phyloP scores from a whole-genome alignment of 2,888 invertebrate species.

The Trisateles emortualis region DNA sequence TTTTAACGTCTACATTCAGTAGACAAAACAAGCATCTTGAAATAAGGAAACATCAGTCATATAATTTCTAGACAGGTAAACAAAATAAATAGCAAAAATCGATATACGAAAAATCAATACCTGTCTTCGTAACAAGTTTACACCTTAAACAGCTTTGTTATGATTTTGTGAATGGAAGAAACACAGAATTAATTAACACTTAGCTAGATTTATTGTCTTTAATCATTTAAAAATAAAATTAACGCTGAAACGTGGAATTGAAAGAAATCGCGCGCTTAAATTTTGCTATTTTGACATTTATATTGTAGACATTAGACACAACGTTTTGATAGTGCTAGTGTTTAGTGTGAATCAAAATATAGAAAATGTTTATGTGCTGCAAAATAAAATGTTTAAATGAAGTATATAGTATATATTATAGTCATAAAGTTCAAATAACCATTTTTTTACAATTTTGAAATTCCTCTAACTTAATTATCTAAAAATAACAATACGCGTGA shows the following conservation, averaged over 20 bases:
- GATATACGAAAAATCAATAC: conserved; percentile 44
- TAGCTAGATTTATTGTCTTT: background rate
- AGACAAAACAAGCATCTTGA: background rate
- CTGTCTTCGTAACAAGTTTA: conserved; percentile 12
- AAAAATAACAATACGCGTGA: too few species aligned
- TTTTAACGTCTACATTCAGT: too few species aligned
- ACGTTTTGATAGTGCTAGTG: background rate
- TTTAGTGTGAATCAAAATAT: too few species aligned
- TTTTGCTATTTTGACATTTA: conserved; percentile 39
- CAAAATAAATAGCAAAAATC: conserved; percentile 22
- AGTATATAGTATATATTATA: too few species aligned
- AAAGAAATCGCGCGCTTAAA: conserved; percentile 37
- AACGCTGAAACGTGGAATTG: conserved; percentile 4
- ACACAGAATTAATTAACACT: background rate
- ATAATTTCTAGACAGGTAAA: background rate
- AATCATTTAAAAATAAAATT: background rate
- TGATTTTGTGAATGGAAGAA: background rate
- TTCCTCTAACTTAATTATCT: too few species aligned
- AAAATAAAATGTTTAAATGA: too few species aligned
- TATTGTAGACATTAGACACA: background rate
- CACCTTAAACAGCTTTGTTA: background rate
- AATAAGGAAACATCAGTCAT: background rate
- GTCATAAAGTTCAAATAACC: too few species aligned
- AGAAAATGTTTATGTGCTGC: too few species aligned
- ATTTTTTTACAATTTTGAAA: too few species aligned